Conservation (phyloP, 2,888 invertebrate genomes). For the Platynereis dumerilii region DNA sequence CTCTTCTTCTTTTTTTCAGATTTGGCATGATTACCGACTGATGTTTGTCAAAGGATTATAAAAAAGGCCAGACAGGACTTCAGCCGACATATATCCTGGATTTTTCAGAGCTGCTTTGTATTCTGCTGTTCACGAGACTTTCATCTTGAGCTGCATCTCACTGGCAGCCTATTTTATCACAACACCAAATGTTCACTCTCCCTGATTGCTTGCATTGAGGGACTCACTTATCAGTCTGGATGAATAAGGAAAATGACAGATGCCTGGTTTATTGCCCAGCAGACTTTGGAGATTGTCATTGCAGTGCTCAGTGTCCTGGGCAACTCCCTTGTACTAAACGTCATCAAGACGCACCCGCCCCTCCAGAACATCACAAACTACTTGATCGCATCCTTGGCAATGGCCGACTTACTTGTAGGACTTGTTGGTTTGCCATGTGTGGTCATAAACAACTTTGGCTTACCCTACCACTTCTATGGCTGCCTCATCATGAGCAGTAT, state of each 20-base stretch:
- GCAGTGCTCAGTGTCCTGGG: conserved; percentile 24
- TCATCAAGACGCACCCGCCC: conserved; percentile 9
- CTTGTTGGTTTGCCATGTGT: conserved; percentile 36
- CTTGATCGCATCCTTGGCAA: conserved; percentile 32
- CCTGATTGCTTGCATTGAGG: too few relatives aligned
- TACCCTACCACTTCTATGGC: conserved; percentile 29
- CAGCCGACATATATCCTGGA: too few relatives aligned
- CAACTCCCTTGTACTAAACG: conserved; percentile 27
- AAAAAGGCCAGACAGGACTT: too few relatives aligned
- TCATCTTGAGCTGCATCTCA: too few relatives aligned
- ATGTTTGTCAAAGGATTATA: too few relatives aligned
- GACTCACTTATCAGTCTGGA: too few relatives aligned
- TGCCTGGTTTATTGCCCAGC: neutral
- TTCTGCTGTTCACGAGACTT: too few relatives aligned
- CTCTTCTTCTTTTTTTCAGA: too few relatives aligned
- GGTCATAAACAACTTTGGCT: conserved; percentile 18
- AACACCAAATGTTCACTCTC: too few relatives aligned
- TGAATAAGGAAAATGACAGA: neutral
- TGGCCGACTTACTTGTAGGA: conserved; percentile 35
- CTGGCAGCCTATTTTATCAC: too few relatives aligned
- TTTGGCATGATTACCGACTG: too few relatives aligned
- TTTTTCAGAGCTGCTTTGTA: too few relatives aligned
- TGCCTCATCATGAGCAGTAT: conserved; percentile 50
- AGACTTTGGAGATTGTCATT: conserved; percentile 23
- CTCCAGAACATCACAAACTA: conserved; percentile 33